A percentile compares a stretch with the other conserved stretches of the same genome.
Evolutionary conservation across 2,888 invertebrate species (phyloP).

Genomic region (Megaustenia siamemsis): DNA sequence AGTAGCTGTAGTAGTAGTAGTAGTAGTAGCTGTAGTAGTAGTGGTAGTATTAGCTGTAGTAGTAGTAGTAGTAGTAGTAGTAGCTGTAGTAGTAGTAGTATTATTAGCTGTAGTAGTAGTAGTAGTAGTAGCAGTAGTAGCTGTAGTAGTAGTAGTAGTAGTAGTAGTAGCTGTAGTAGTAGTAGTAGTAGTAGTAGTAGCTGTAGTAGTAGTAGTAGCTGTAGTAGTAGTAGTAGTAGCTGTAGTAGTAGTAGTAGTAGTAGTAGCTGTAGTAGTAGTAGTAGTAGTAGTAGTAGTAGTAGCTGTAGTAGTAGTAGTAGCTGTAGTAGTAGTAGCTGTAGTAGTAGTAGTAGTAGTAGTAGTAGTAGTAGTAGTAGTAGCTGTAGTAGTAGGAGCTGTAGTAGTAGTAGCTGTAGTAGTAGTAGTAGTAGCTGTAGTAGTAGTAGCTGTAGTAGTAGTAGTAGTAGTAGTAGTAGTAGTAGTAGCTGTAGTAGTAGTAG

Average conservation of each 20-base stretch:
- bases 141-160: no score
- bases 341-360: conserved; percentile 24
- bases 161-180: no score
- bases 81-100: no score
- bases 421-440: conserved; percentile 22
- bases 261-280: background rate
- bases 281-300: conserved; percentile 19
- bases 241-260: conserved; percentile 3
- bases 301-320: conserved; percentile 21
- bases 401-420: conserved; percentile 22
- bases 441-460: conserved; percentile 23
- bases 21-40: no score
- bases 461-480: conserved; percentile 27
- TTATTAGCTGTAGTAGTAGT: no score
- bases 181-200: no score
- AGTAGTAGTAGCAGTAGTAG: no score
- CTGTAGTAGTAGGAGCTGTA: conserved; percentile 2
- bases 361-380: conserved; percentile 19
- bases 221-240: background rate
- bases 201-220: no score
- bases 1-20: no score
- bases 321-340: conserved; percentile 16
- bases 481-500: conserved; percentile 20
- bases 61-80: no score
- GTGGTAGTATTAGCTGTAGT: no score